Base-by-base conservation (phyloP, 1,140 invertebrate genomes). In the Monomorium pharaonis region DNA sequence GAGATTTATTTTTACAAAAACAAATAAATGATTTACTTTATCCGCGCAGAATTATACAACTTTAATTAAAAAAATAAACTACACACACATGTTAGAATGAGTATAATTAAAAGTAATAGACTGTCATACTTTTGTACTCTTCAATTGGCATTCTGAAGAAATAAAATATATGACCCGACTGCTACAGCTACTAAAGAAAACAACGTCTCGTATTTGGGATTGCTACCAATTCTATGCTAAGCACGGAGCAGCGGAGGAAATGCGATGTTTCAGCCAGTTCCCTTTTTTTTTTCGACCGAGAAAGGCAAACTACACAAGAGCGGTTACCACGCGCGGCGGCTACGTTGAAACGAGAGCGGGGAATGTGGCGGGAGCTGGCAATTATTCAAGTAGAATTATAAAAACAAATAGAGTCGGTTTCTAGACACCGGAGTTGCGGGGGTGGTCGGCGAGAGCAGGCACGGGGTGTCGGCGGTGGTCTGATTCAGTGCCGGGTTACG, bases 311-410 rank as follows among this genome's bases (percentile, higher is more conserved):
- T 74, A 54, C 78, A 37, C 9, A 33, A 33, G 65, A 87, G 86
- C 30, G 42, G 44, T 56, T 63, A 81, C 74, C 80, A 78, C 85
- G 72, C 77, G 88, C 72, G 69, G 62, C 27, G 62, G 83, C 51
- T 47, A 56, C 12, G 60, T 27, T 67, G 49, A 65, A 30, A 10
- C 24, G 27, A 18, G 24, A 54, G 49, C 10, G 21, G 56, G 30
- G 51, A 60, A 63, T 69, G 84, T n/a, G 62, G 58, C 44, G n/a
- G 75, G 60, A 60, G 86, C 70, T 85, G 87, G 92, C 89, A 92
- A 93, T 93, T 92, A 93, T 92, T 92, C 92, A 89, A 93, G 88
- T 89, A 88, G 91, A 93, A 93, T 93, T 91, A 93, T 93, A 93
- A 93, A 93, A 93, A 93, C 92, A 92, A 93, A 92, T 92, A 92